Evolutionary conservation across 1,140 invertebrate species (phyloP).

Genomic region (Cecropterus lyciades): DNA sequence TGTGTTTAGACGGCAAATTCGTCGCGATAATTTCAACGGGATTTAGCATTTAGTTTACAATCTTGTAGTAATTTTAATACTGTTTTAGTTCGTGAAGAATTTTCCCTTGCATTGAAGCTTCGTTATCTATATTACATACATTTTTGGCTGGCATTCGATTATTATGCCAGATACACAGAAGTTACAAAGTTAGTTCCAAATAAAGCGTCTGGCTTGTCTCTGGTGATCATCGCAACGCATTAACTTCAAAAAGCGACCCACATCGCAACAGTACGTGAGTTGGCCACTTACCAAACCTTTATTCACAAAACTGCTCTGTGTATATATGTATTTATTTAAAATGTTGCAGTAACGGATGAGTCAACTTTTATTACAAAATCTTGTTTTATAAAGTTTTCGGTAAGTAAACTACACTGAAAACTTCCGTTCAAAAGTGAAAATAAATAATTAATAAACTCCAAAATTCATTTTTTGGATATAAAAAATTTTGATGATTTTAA

Average conservation of each 20-base stretch:
- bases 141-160: constrained; percentile 2
- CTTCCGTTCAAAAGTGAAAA: too few relatives aligned
- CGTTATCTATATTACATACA: not conserved
- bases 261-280: constrained; percentile 64
- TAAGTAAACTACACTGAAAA: not conserved
- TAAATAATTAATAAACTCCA: too few relatives aligned
- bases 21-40: not conserved
- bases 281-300: constrained; percentile 66
- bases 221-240: constrained; percentile 9
- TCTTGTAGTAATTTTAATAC: constrained; percentile 11
- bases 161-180: constrained; percentile 14
- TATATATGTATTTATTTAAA: constrained; percentile 34
- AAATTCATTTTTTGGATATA: too few relatives aligned
- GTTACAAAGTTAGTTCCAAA: constrained; percentile 1
- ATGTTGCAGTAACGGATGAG: not conserved
- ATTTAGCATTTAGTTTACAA: too few relatives aligned
- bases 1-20: not conserved
- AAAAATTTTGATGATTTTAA: too few relatives aligned
- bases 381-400: not conserved
- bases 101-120: not conserved
- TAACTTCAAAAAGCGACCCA: constrained; percentile 47
- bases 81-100: constrained; percentile 6
- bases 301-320: constrained; percentile 56
- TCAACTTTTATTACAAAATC: not conserved
- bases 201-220: constrained; percentile 2